Evolutionary conservation across 2,888 invertebrate species (phyloP).

Genomic region (Aphidoletes aphidimyza): DNA sequence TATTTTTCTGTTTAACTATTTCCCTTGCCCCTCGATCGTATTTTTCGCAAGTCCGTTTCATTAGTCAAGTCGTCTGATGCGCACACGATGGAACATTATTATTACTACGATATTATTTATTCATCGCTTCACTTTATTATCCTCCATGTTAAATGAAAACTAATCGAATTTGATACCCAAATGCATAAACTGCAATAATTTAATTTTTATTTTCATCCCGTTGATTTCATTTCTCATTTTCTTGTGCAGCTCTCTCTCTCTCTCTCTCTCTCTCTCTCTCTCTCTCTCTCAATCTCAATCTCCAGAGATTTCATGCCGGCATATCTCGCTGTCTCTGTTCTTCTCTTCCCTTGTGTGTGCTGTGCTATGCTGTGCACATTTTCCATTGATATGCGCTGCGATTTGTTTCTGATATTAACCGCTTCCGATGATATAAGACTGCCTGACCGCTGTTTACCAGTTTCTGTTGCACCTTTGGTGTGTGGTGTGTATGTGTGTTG

Average conservation of each 20-base stretch:
- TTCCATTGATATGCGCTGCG: background rate
- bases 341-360: background rate
- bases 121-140: constrained; percentile 46
- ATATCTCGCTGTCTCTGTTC: too few species aligned
- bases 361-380: too few species aligned
- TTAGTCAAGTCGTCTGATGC: constrained; percentile 1
- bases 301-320: too few species aligned
- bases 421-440: constrained; percentile 28
- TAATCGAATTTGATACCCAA: constrained; percentile 54
- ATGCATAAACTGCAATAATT: constrained; percentile 43
- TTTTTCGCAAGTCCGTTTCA: background rate
- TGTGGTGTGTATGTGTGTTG: constrained; percentile 11
- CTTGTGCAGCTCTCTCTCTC: background rate
- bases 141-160: constrained; percentile 53
- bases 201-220: constrained; percentile 27
- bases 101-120: constrained; percentile 46
- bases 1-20: too few species aligned
- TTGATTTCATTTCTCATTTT: background rate
- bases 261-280: background rate
- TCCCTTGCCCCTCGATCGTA: background rate
- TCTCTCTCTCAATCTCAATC: background rate
- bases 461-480: background rate
- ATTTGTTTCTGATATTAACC: constrained; percentile 45
- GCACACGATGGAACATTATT: constrained; percentile 30
- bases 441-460: background rate